These are phyloP conservation scores for Drosophila elegans DNA, from an alignment of 1,140 invertebrate genomes.

Conservation along the genomic window DNA sequence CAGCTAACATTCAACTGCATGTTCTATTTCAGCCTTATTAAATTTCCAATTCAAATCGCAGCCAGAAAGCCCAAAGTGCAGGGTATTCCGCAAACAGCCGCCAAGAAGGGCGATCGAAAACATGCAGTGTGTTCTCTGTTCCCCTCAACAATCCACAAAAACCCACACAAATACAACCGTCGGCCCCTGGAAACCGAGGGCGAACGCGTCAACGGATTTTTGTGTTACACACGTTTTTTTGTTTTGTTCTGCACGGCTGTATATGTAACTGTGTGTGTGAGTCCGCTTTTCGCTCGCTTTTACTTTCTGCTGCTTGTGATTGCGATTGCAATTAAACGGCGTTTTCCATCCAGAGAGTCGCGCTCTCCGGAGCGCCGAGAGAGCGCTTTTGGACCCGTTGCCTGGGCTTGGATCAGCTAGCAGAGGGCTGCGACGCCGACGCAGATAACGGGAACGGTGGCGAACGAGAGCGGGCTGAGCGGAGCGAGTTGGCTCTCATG, in stretches of 20 bases:
- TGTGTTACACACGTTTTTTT: slow-evolving; percentile 65
- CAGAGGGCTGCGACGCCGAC: slow-evolving; percentile 58
- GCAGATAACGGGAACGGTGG: slow-evolving; percentile 72
- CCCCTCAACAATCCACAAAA: too few relatives aligned
- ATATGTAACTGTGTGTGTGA: slow-evolving; percentile 32
- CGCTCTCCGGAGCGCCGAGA: slow-evolving; percentile 5
- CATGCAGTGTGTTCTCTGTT: not conserved
- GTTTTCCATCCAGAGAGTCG: slow-evolving; percentile 64
- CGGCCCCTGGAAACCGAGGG: slow-evolving; percentile 46
- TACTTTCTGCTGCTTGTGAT: slow-evolving; percentile 69
- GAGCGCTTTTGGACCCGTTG: slow-evolving; percentile 18
- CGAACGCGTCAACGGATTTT: slow-evolving; percentile 70
- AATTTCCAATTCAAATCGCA: not conserved
- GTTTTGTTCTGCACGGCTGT: slow-evolving; percentile 20
- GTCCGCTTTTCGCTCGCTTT: slow-evolving; percentile 70
- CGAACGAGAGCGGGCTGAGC: slow-evolving; percentile 31
- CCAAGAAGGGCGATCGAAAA: not conserved
- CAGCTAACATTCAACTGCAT: too few relatives aligned
- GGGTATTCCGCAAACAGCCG: slow-evolving; percentile 25
- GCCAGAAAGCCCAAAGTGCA: not conserved
- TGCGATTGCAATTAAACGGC: slow-evolving; percentile 75
- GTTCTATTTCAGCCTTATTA: too few relatives aligned
- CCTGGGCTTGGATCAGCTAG: slow-evolving; percentile 40
- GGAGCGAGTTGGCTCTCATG: slow-evolving; percentile 45
- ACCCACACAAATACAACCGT: not conserved